These are phyloP conservation scores for Dinoponera quadriceps DNA, from an alignment of 1,140 invertebrate genomes.

Conservation along the genomic window DNA sequence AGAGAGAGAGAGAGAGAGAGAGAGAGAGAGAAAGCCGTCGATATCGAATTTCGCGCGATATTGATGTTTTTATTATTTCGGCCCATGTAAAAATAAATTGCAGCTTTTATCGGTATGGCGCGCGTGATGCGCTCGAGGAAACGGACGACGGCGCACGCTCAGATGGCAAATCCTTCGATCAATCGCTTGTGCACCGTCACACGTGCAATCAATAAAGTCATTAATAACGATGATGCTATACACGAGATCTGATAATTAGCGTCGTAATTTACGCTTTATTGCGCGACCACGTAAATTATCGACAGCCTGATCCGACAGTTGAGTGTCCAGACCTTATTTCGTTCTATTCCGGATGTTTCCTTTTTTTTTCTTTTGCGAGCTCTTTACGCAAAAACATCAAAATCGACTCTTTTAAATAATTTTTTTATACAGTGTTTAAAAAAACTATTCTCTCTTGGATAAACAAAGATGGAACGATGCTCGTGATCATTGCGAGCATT, in stretches of 20 bases:
- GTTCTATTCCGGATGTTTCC: not conserved
- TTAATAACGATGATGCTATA: too few species aligned
- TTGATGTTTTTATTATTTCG: conserved; percentile 46
- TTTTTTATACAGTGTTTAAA: too few species aligned
- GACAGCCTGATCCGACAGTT: not conserved
- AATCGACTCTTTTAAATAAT: too few species aligned
- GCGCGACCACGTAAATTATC: not conserved
- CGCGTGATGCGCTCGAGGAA: conserved; percentile 10
- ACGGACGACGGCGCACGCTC: not conserved
- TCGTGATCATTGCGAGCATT: too few species aligned
- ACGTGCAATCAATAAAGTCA: too few species aligned
- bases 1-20: too few species aligned
- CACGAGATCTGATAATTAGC: not conserved
- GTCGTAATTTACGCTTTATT: not conserved
- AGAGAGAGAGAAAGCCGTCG: too few species aligned
- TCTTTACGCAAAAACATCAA: not conserved
- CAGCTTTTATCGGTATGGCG: conserved; percentile 10
- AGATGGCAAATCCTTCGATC: not conserved
- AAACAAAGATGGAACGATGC: too few species aligned
- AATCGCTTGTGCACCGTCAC: not conserved
- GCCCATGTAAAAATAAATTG: conserved; percentile 31
- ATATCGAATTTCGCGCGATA: not conserved
- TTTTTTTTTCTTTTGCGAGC: not conserved
- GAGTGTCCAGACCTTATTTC: not conserved
- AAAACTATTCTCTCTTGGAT: too few species aligned